Evolutionary conservation across 2,888 invertebrate genomes (phyloP).

Genomic region (Caenorhabditis afra): DNA sequence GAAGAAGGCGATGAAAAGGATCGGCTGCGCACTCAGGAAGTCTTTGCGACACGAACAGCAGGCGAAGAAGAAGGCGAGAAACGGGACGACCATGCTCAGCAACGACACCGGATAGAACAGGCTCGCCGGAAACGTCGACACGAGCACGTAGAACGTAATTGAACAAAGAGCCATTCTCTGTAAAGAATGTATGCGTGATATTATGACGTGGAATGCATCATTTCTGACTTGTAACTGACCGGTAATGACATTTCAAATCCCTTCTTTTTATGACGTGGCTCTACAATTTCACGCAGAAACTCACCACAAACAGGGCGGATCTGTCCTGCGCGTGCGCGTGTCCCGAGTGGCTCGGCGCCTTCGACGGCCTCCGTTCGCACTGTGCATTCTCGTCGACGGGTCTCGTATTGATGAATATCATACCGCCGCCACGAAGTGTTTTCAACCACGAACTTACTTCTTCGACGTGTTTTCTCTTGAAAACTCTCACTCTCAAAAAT

Average conservation of each 20-base stretch:
- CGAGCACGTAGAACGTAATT: constrained; percentile 65
- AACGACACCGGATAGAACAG: constrained; percentile 65
- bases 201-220: too few relatives aligned
- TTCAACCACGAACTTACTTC: neutral
- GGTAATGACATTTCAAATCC: too few relatives aligned
- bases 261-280: too few relatives aligned
- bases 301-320: constrained; percentile 43
- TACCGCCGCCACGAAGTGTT: constrained; percentile 8
- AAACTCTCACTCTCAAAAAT: constrained; percentile 14
- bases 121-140: constrained; percentile 64
- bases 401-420: constrained; percentile 70
- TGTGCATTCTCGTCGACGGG: constrained; percentile 66
- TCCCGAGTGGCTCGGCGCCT: constrained; percentile 53
- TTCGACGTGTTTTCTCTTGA: neutral
- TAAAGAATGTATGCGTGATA: too few relatives aligned
- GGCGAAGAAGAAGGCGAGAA: constrained; percentile 63
- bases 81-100: constrained; percentile 60
- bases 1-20: constrained; percentile 65
- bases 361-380: constrained; percentile 56
- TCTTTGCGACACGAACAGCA: constrained; percentile 59
- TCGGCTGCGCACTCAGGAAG: constrained; percentile 62
- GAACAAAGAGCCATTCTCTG: constrained; percentile 64
- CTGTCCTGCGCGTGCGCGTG: constrained; percentile 35
- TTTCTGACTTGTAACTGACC: too few relatives aligned
- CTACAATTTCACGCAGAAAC: too few relatives aligned